Evolutionary conservation across 2,113 vertebrate genomes (phyloP).

Genomic region (Thermophis baileyi): DNA sequence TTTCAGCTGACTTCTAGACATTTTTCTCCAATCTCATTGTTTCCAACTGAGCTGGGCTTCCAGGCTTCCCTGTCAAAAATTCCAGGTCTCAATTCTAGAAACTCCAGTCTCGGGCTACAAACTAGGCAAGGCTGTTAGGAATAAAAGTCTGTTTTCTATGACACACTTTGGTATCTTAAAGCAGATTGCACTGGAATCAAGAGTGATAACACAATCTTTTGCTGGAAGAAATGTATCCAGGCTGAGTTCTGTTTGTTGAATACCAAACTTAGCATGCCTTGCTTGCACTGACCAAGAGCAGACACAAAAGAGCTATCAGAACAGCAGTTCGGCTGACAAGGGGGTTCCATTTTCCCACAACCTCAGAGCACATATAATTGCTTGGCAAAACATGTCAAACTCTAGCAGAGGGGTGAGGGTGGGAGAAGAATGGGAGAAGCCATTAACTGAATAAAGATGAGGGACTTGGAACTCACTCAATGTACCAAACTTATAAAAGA

Average conservation of each 20-base stretch:
- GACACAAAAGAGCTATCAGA: not conserved
- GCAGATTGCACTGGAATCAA: not conserved
- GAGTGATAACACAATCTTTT: not conserved
- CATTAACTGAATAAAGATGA: not conserved
- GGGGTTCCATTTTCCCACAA: not conserved
- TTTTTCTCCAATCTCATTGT: not conserved
- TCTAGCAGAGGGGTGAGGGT: not conserved
- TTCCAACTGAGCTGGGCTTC: not conserved
- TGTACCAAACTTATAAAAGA: not conserved
- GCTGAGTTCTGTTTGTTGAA: not conserved
- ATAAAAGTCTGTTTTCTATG: not conserved
- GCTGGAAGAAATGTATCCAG: not conserved
- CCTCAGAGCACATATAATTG: not conserved
- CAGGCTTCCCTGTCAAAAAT: not conserved
- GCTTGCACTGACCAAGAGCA: not conserved
- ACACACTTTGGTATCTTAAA: not conserved
- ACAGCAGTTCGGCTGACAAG: not conserved
- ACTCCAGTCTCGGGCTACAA: not conserved
- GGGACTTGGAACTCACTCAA: not conserved
- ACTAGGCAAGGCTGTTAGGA: not conserved
- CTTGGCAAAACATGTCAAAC: not conserved
- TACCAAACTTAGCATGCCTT: not conserved
- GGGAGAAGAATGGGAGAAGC: not conserved
- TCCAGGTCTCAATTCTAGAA: not conserved
- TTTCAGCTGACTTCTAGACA: not conserved